Evolutionary conservation across 2,113 vertebrate species (phyloP).

Genomic region (Aptenodytes forsteri): DNA sequence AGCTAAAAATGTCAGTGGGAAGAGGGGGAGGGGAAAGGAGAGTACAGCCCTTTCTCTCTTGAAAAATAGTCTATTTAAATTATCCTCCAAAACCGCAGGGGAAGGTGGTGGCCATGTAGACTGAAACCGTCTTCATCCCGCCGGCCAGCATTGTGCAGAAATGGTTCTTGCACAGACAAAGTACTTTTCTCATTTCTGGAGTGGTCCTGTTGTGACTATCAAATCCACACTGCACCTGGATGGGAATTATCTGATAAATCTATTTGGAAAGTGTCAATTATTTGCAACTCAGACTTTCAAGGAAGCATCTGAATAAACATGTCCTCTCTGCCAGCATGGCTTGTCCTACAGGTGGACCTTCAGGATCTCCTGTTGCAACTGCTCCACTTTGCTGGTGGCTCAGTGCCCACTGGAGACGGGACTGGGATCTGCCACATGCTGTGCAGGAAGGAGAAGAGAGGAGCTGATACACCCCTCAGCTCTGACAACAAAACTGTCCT

Average conservation of each 20-base stretch:
- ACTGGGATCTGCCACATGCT: not conserved
- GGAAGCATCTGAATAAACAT: not conserved
- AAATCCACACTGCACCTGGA: no score
- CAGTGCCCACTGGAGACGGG: not conserved
- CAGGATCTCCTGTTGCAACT: not conserved
- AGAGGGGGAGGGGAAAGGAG: not conserved
- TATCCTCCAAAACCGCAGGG: not conserved
- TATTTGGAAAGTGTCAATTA: not conserved
- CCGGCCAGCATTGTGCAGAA: not conserved
- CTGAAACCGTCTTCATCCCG: not conserved
- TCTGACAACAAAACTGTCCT: not conserved
- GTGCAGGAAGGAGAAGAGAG: not conserved
- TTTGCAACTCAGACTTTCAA: not conserved
- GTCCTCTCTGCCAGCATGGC: not conserved
- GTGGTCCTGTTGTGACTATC: not conserved
- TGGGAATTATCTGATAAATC: not conserved
- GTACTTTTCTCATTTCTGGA: not conserved
- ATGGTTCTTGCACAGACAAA: not conserved
- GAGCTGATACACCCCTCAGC: not conserved
- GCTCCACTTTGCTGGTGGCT: not conserved
- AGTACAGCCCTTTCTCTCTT: not conserved
- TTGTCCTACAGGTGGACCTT: not conserved
- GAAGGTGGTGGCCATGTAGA: not conserved
- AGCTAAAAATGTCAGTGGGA: conserved; percentile 24
- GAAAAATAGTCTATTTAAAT: not conserved